Evolutionary conservation across 2,797 vertebrate genomes (phyloP), one percentile per base, ranked within the genome.

Genomic region (Helarctos malayanus): DNA sequence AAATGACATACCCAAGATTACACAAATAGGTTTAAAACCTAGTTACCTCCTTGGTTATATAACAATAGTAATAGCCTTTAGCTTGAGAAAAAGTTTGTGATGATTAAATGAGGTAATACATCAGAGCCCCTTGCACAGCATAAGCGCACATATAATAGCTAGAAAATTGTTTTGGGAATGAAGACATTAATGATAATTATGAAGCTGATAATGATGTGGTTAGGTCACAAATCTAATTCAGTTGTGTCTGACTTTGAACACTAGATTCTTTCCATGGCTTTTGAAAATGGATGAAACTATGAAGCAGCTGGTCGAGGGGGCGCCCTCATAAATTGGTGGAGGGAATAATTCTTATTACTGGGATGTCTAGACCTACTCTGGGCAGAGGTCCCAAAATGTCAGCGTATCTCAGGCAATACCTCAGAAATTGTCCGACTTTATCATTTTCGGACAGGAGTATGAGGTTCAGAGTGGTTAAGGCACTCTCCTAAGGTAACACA

Each of bases 201-300:
- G 19, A 75, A 80, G 63, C 23, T 18, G n/a, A 21, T 35, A 13
- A 15, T 8, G 11, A 61, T 47, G 32, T 54, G 45, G 18, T 52
- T 15, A 63, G 23, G n/a, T 63, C 52, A 76, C 11, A 94, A 29
- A 52, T 14, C 27, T 54, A 27, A 21, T 78, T 82, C 15, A 12
- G 14, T 91, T 85, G 81, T 6, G 7, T 93, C 14, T 96, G 16
- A 73, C 38, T 68, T 83, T 19, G 8, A 89, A 45, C 2, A 8
- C 2, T 25, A 5, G 57, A 57, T 49, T 95, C 57, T 94, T 47
- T 63, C 25, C 19, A 41, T n/a, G 38, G 14, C 11, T 32, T 91
- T 78, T 89, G 49, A 80, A 89, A 92, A 63, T 82, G 25, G 79
- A 80, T 23, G 93, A 76, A 80, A 93, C 8, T 2, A 32, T 82